phyloP scores from a whole-genome alignment of 2,113 vertebrate species.

The Sinocyclocheilus grahami region DNA sequence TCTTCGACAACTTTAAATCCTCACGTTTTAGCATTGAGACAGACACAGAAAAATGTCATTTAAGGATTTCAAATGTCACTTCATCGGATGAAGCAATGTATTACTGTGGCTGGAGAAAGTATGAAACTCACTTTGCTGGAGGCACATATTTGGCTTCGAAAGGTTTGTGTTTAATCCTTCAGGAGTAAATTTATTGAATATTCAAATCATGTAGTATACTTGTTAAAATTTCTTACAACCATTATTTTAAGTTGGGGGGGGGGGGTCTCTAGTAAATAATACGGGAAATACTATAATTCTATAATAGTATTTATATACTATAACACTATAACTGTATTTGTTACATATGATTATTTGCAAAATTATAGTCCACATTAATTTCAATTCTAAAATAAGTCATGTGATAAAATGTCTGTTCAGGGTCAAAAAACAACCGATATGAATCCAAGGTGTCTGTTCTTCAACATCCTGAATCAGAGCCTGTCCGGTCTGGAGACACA shows the following conservation, averaged over 20 bases:
- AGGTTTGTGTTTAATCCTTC: background rate
- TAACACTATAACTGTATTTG: no score
- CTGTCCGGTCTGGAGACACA: constrained; percentile 3
- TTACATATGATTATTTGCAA: background rate
- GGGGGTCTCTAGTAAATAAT: background rate
- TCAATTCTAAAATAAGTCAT: background rate
- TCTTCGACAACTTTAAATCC: background rate
- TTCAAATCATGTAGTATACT: background rate
- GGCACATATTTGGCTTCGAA: constrained; percentile 30
- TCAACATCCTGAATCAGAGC: background rate
- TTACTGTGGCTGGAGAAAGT: constrained; percentile 12
- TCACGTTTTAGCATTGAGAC: background rate
- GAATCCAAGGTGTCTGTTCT: background rate
- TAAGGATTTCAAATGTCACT: constrained; percentile 11
- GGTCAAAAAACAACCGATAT: constrained; percentile 34
- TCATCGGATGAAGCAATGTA: constrained; percentile 28
- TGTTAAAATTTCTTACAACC: background rate
- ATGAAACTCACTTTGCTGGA: background rate
- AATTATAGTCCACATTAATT: background rate
- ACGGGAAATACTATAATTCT: background rate
- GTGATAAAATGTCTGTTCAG: background rate
- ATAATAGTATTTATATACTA: background rate
- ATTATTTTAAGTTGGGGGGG: background rate
- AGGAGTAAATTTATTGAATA: background rate
- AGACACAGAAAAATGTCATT: background rate